Percentiles rank a stretch among this genome's conserved stretches.
phyloP scores from a whole-genome alignment of 2,888 invertebrate species.

The Alsophila aescularia region DNA sequence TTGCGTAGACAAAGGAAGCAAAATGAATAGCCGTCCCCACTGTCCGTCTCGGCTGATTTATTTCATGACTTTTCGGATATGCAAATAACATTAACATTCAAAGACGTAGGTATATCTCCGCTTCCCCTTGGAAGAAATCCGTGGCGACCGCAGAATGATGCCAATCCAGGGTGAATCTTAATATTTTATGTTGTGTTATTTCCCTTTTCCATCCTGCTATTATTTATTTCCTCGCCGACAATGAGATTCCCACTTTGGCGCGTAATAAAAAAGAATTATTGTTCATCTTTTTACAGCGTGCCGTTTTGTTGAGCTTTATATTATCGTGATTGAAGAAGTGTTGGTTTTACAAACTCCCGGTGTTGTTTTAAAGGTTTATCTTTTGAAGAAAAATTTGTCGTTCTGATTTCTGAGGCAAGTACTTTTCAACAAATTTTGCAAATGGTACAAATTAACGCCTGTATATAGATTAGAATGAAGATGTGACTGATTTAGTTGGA shows the following conservation, averaged over 20 bases:
- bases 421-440: background rate
- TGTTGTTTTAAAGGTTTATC: slow-evolving; percentile 32
- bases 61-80: slow-evolving; percentile 84
- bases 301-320: slow-evolving; percentile 79
- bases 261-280: slow-evolving; percentile 84
- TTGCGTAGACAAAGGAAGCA: slow-evolving; percentile 72
- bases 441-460: background rate
- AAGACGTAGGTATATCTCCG: slow-evolving; percentile 76
- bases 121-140: slow-evolving; percentile 73
- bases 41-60: slow-evolving; percentile 83
- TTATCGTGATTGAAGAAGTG: slow-evolving; percentile 72
- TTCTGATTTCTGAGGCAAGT: background rate
- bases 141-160: slow-evolving; percentile 80
- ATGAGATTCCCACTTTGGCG: slow-evolving; percentile 84
- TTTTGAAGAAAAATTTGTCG: background rate
- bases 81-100: slow-evolving; percentile 84
- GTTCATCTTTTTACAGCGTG: slow-evolving; percentile 81
- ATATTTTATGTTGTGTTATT: slow-evolving; percentile 84
- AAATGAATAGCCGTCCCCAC: slow-evolving; percentile 78
- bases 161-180: slow-evolving; percentile 84
- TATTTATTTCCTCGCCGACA: slow-evolving; percentile 83
- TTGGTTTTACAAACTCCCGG: slow-evolving; percentile 47
- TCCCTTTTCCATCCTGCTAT: slow-evolving; percentile 80
- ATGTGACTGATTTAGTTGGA: too few relatives aligned
- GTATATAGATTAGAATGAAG: too few relatives aligned